Evolutionary conservation across 2,888 invertebrate genomes (phyloP), one percentile per base, ranked within the genome.

Genomic region (Hirtodrosophila alboralis): DNA sequence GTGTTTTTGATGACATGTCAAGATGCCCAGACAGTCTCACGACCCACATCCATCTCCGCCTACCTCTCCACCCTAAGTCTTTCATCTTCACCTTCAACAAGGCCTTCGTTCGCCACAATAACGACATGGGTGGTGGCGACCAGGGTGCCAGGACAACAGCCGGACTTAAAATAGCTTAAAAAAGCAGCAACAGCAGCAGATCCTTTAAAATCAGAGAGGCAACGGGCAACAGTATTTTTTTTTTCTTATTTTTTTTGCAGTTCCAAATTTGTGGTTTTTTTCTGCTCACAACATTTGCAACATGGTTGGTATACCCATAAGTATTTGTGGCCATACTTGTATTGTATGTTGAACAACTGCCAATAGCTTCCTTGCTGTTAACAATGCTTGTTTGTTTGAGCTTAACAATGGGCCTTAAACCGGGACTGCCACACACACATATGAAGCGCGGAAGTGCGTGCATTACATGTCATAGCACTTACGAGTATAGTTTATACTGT

Each of bases 1-100:
- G 83, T 75, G 86, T 86, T 83, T 83, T 86, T 83, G 83, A 83
- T 83, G 83, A 81, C 79, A 84, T 81, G 84, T 81, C 81, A 84
- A 81, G 81, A 66, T 66, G 71, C 26, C 62, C 48, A 30, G 49
- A 31, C 41, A 36, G 52, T 18, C 41, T 10, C 33, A 28, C 23
- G 38, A 34, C 56, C 53, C 37, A 31, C 12, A 27, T 27, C 23
- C 56, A 16, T 23, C 23, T 8, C 6, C 23, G 7, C 8, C 23
- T 2, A 3, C 1, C 23, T 6, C 23, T 6, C 8, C 23, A 23
- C 2, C 23, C 8, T 6, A 6, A 2, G 1, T 5, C 8, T 6
- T 5, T 1, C 45, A 28, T 27, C 21, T 27, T 31, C 26, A 23
- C 23, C 37, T 26, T 9, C 9, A 12, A 16, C 33, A 30, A 8